These are phyloP conservation scores for Taxidea taxus DNA, from an alignment of 2,113 vertebrate species.

Conservation along the genomic window DNA sequence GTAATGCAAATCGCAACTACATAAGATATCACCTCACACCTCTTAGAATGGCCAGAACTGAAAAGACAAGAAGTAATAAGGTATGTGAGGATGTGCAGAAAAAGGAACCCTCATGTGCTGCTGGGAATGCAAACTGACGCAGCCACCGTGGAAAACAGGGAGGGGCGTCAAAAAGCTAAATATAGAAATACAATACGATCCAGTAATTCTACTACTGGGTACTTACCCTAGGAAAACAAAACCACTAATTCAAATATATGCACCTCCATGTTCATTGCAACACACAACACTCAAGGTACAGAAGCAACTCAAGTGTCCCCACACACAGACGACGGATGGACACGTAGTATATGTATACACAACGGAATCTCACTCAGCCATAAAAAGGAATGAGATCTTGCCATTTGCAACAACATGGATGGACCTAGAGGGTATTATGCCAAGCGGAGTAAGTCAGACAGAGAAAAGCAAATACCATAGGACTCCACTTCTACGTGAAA, in stretches of 20 bases:
- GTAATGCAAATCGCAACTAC: background rate
- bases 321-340: background rate
- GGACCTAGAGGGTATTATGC: background rate
- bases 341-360: background rate
- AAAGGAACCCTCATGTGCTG: background rate
- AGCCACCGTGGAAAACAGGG: background rate
- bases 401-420: background rate
- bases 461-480: background rate
- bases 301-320: background rate
- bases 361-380: background rate
- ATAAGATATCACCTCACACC: background rate
- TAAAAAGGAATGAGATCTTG: background rate
- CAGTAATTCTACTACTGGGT: background rate
- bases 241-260: background rate
- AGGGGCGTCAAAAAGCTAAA: background rate
- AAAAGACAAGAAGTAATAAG: background rate
- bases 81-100: background rate
- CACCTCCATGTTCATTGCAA: background rate
- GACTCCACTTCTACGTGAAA: background rate
- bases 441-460: background rate
- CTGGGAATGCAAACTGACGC: background rate
- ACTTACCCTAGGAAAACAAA: background rate
- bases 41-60: background rate
- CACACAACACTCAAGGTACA: background rate
- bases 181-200: background rate